Evolutionary conservation across 2,797 vertebrate species (phyloP).

Genomic region (Sphaeramia orbicularis): DNA sequence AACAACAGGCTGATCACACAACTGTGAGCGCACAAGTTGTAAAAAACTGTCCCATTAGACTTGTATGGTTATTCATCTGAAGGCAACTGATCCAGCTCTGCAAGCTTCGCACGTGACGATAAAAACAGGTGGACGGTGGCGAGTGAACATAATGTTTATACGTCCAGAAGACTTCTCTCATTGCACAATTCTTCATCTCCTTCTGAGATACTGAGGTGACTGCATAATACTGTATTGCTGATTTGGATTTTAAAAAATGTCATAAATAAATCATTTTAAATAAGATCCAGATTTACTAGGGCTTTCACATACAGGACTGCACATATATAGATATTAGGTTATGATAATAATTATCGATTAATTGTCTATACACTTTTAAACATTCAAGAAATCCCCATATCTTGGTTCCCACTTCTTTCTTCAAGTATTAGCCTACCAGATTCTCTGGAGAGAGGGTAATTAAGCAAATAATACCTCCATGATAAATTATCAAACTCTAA

Average conservation of each 20-base stretch:
- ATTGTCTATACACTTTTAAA: conserved; percentile 84
- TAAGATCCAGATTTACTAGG: conserved; percentile 84
- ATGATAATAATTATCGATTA: conserved; percentile 83
- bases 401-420: conserved; percentile 80
- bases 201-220: conserved; percentile 78
- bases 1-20: conserved; percentile 28
- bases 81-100: conserved; percentile 59
- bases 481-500: conserved; percentile 83
- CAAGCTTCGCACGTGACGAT: conserved; percentile 35
- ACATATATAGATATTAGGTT: conserved; percentile 86
- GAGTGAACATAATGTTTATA: conserved; percentile 43
- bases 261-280: conserved; percentile 69
- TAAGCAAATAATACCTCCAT: conserved; percentile 78
- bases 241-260: conserved; percentile 64
- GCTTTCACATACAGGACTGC: conserved; percentile 86
- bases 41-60: conserved; percentile 36
- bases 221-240: conserved; percentile 86
- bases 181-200: conserved; percentile 67
- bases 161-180: conserved; percentile 48
- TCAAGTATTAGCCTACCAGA: conserved; percentile 87
- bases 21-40: conserved; percentile 25
- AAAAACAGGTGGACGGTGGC: conserved; percentile 45
- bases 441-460: conserved; percentile 77
- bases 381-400: conserved; percentile 79
- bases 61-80: conserved; percentile 56